Conservation (phyloP, 2,888 invertebrate genomes). For the Drosophila birchii region DNA sequence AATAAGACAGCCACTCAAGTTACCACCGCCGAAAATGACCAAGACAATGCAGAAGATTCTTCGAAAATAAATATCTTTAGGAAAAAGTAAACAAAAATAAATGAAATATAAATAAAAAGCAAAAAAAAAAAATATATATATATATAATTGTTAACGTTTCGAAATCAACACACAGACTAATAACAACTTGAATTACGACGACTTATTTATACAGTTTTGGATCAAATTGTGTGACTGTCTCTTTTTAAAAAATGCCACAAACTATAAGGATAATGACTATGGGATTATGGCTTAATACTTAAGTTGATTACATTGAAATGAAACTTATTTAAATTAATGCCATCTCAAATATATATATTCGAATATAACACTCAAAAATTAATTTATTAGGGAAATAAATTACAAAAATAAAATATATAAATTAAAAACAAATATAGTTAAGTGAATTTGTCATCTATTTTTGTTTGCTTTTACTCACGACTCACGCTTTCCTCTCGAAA, state of each 20-base stretch:
- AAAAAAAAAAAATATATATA: neutral
- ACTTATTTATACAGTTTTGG: neutral
- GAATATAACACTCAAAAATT: too few species aligned
- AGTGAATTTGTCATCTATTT: neutral
- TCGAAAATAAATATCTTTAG: too few species aligned
- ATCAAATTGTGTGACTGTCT: neutral
- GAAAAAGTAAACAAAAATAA: too few species aligned
- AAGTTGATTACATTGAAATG: neutral
- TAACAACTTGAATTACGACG: neutral
- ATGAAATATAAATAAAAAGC: neutral
- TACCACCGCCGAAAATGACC: too few species aligned
- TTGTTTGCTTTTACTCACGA: neutral
- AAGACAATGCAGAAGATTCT: too few species aligned
- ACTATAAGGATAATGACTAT: neutral
- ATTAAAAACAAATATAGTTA: neutral
- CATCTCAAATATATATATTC: neutral
- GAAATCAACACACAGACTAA: neutral
- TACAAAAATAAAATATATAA: neutral
- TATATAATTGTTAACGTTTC: neutral
- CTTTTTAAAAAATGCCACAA: neutral
- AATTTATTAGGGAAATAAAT: too few species aligned
- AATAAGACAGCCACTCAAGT: too few species aligned
- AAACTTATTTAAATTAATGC: neutral
- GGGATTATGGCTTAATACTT: neutral
- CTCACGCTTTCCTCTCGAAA: constrained; percentile 16